Percentiles rank a stretch among this genome's conserved stretches.
Evolutionary conservation across 2,797 vertebrate species (phyloP).

Genomic region (Nasua narica): DNA sequence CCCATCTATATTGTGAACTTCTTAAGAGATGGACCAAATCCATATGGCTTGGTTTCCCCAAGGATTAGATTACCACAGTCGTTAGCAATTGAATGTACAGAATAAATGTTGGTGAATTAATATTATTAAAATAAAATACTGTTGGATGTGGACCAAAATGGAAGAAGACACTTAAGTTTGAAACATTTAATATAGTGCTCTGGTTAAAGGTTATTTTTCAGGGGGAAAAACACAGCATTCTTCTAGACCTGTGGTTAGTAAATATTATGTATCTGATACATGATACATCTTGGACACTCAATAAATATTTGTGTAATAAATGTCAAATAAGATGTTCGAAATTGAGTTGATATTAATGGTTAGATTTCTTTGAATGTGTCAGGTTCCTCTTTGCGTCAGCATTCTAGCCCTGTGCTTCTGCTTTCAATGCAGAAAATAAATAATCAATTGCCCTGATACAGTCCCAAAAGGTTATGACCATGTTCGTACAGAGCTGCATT

Average conservation of each 20-base stretch:
- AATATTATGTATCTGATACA: background rate
- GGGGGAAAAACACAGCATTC: background rate
- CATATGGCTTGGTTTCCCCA: background rate
- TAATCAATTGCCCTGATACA: background rate
- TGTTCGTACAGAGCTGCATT: background rate
- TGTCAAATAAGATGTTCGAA: background rate
- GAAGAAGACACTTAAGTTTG: background rate
- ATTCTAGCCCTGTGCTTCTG: background rate
- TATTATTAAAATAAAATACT: background rate
- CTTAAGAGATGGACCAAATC: background rate
- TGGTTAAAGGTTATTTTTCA: background rate
- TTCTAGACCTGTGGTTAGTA: background rate
- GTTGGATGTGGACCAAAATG: background rate
- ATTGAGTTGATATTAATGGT: background rate
- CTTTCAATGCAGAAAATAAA: background rate
- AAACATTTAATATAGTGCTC: background rate
- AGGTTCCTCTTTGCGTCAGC: background rate
- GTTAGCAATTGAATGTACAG: background rate
- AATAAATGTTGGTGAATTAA: background rate
- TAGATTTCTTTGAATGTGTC: background rate
- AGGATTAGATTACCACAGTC: background rate
- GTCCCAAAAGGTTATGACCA: background rate
- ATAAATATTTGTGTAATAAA: background rate
- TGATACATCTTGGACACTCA: background rate
- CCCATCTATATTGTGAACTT: background rate